These are phyloP conservation scores for Sorex araneus DNA, from an alignment of 2,113 vertebrate genomes.

Conservation along the genomic window DNA sequence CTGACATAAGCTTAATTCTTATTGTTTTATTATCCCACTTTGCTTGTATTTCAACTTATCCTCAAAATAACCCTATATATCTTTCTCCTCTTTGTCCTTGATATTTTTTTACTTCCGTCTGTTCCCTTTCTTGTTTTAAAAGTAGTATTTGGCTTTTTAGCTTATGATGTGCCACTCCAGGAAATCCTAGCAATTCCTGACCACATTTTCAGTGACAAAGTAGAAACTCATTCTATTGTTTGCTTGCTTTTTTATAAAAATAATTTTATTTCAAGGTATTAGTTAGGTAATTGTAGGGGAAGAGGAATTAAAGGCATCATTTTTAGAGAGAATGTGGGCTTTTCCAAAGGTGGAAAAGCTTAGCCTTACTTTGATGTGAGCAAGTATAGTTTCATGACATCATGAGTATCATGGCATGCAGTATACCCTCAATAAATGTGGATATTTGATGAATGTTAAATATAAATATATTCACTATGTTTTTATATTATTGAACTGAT, in stretches of 20 bases:
- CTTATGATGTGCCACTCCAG: not conserved
- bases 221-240: not conserved
- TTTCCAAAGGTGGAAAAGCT: no score
- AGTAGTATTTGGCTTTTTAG: not conserved
- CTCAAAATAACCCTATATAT: not conserved
- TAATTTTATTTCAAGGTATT: no score
- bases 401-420: not conserved
- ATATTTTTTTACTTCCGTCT: not conserved
- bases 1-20: not conserved
- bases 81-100: not conserved
- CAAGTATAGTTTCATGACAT: not conserved
- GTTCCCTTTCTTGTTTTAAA: not conserved
- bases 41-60: not conserved
- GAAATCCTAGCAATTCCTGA: not conserved
- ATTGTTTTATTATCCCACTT: not conserved
- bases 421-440: not conserved
- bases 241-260: no score
- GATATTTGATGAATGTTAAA: constrained; percentile 37
- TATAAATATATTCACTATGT: not conserved
- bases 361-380: not conserved
- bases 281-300: no score
- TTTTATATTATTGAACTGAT: not conserved
- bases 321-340: no score
- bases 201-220: not conserved
- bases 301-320: no score